Conservation (phyloP, 2,113 vertebrate genomes). For the Octodon degus region DNA sequence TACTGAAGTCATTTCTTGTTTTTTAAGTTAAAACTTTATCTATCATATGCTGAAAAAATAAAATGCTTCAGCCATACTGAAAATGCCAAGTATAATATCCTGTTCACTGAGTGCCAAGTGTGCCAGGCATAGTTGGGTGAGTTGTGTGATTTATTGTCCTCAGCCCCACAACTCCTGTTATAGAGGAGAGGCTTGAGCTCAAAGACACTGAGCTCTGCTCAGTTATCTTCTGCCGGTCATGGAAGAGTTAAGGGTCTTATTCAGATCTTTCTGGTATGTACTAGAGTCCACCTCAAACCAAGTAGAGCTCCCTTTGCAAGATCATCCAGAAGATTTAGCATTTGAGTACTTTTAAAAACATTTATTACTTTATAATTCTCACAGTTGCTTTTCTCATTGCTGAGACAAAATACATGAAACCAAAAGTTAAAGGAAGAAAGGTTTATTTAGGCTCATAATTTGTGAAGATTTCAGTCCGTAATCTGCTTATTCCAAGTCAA, state of each 20-base stretch:
- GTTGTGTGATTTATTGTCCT: neutral
- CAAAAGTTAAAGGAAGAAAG: neutral
- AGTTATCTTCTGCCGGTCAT: neutral
- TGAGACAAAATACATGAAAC: neutral
- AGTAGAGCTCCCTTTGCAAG: neutral
- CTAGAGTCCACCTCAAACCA: neutral
- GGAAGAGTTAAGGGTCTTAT: neutral
- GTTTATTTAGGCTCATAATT: neutral
- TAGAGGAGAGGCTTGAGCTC: neutral
- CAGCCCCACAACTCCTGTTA: too few relatives aligned
- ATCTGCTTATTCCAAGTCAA: neutral
- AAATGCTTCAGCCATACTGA: neutral
- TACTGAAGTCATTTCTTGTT: conserved; percentile 35
- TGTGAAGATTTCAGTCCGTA: neutral
- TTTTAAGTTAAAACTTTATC: conserved; percentile 26
- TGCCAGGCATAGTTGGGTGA: neutral
- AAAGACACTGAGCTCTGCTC: neutral
- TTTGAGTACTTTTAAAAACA: conserved; percentile 9
- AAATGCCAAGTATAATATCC: neutral
- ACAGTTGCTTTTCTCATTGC: neutral
- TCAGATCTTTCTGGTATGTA: neutral
- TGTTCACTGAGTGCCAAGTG: neutral
- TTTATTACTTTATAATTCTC: neutral
- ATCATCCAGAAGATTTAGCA: neutral
- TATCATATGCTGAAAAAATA: neutral